These are phyloP conservation scores for Athalia rosae DNA, from an alignment of 2,888 invertebrate genomes.

Conservation along the genomic window DNA sequence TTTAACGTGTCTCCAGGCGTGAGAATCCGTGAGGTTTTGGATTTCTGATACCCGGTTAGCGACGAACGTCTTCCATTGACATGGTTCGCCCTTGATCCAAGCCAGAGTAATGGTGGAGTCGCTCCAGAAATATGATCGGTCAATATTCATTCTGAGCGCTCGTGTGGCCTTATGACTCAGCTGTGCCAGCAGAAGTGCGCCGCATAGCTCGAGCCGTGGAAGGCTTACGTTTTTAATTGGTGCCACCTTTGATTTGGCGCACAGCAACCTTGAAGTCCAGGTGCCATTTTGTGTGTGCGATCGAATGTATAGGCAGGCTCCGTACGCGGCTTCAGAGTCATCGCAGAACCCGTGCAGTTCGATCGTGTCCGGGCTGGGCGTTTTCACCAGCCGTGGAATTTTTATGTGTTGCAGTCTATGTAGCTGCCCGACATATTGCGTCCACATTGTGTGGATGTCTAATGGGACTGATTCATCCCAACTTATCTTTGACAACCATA, in stretches of 20 bases:
- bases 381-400: slow-evolving; percentile 28
- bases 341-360: slow-evolving; percentile 53
- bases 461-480: slow-evolving; percentile 47
- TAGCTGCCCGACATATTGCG: background rate
- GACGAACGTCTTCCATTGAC: slow-evolving; percentile 28
- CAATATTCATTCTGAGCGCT: slow-evolving; percentile 13
- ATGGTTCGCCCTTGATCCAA: slow-evolving; percentile 32
- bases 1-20: slow-evolving; percentile 14
- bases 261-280: slow-evolving; percentile 31
- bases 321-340: slow-evolving; percentile 51
- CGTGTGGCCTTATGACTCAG: background rate
- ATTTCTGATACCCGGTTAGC: slow-evolving; percentile 29
- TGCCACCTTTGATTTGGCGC: slow-evolving; percentile 49
- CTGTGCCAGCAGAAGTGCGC: slow-evolving; percentile 45
- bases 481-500: slow-evolving; percentile 37
- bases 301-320: slow-evolving; percentile 50
- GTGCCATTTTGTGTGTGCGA: background rate
- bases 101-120: slow-evolving; percentile 31
- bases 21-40: background rate
- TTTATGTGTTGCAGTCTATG: slow-evolving; percentile 22
- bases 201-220: slow-evolving; percentile 49
- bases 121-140: slow-evolving; percentile 5
- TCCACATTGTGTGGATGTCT: slow-evolving; percentile 25
- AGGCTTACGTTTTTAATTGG: slow-evolving; percentile 48
- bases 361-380: background rate